A percentile compares a stretch with the other conserved stretches of the same genome.
These are phyloP conservation scores for Paramuricea clavata DNA, from an alignment of 92 coral and sea anemone species.

Conservation along the genomic window DNA sequence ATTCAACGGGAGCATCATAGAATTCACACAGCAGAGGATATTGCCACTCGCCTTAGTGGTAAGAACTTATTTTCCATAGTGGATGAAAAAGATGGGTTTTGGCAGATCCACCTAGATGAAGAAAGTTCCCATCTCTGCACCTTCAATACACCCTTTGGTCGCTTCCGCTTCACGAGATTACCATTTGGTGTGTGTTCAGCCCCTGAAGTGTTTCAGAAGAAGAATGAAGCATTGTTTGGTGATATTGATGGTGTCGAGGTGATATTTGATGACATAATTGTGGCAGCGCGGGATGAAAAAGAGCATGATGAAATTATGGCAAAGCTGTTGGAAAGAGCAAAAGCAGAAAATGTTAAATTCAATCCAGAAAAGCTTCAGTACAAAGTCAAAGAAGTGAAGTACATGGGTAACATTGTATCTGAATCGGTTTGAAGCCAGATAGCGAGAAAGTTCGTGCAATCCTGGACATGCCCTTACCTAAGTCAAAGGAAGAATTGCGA, in stretches of 20 bases:
- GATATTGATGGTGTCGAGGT: constrained; percentile 47
- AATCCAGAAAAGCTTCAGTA: constrained; percentile 26
- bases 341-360: not conserved
- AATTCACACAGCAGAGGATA: not conserved
- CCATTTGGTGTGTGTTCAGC: not conserved
- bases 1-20: constrained; percentile 52
- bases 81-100: too few relatives aligned
- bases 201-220: not conserved
- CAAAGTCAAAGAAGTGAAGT: constrained; percentile 54
- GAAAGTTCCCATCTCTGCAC: too few relatives aligned
- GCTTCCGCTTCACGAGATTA: not conserved
- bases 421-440: constrained; percentile 50
- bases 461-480: constrained; percentile 43
- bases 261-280: constrained; percentile 56
- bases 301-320: constrained; percentile 42
- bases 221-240: constrained; percentile 46
- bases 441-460: constrained; percentile 33
- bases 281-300: constrained; percentile 18
- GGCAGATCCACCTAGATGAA: too few relatives aligned
- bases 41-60: not conserved
- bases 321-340: constrained; percentile 20
- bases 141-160: too few relatives aligned
- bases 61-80: too few relatives aligned
- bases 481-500: constrained; percentile 38
- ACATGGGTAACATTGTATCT: constrained; percentile 58